Evolutionary conservation across 2,888 invertebrate species (phyloP).

Genomic region (Ormyrus labotus): DNA sequence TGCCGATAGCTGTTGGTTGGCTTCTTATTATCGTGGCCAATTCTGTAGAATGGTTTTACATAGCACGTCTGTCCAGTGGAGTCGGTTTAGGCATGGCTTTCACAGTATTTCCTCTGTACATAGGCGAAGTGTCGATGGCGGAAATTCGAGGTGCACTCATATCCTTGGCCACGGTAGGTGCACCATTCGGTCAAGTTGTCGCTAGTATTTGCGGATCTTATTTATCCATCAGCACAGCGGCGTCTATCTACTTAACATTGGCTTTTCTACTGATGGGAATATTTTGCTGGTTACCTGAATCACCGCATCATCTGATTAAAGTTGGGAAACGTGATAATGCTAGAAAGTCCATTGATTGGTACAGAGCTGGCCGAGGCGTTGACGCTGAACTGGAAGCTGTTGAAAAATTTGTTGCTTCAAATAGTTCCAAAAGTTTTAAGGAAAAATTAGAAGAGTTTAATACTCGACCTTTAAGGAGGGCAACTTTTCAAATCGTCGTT

Average conservation of each 20-base stretch:
- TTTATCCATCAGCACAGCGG: conserved; percentile 63
- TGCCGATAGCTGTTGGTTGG: conserved; percentile 62
- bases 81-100: conserved; percentile 65
- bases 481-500: conserved; percentile 61
- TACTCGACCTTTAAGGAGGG: conserved; percentile 54
- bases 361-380: conserved; percentile 43
- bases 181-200: conserved; percentile 66
- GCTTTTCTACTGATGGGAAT: conserved; percentile 60
- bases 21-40: conserved; percentile 59
- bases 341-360: conserved; percentile 45
- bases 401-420: conserved; percentile 29
- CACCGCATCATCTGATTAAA: conserved; percentile 64
- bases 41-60: conserved; percentile 61
- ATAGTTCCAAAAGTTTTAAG: not conserved
- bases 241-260: conserved; percentile 63
- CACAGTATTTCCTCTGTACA: conserved; percentile 64
- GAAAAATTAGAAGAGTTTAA: conserved; percentile 35
- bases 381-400: conserved; percentile 46
- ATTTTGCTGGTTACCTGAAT: conserved; percentile 67
- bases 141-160: conserved; percentile 69
- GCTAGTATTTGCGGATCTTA: conserved; percentile 65
- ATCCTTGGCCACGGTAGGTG: conserved; percentile 64
- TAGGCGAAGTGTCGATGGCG: conserved; percentile 66
- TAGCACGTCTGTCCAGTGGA: conserved; percentile 60
- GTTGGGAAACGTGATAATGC: conserved; percentile 26